phyloP scores from a whole-genome alignment of 2,888 invertebrate species.

The Leucozona laternaria region DNA sequence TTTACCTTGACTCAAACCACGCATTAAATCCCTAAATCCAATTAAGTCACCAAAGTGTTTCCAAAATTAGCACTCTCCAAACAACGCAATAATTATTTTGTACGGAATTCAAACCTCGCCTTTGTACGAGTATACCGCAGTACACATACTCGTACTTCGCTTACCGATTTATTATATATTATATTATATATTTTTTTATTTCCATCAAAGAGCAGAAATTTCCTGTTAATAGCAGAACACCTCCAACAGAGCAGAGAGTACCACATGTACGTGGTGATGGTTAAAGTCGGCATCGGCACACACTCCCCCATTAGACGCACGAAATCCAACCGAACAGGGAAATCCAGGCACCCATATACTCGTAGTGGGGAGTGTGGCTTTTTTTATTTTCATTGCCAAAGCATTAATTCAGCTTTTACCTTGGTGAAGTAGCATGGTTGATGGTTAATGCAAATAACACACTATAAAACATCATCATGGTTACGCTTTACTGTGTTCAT shows the following conservation, averaged over 20 bases:
- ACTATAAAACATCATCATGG: conserved; percentile 27
- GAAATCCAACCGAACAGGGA: neutral
- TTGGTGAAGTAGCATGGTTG: neutral
- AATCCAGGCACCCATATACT: neutral
- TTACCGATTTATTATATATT: neutral
- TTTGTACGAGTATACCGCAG: too few species aligned
- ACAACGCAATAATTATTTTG: conserved; percentile 9
- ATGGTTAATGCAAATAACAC: conserved; percentile 34
- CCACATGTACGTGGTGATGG: conserved; percentile 22
- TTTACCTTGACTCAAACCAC: neutral
- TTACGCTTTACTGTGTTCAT: neutral
- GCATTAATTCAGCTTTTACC: conserved; percentile 32
- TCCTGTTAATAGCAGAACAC: neutral
- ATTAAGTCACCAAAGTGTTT: conserved; percentile 39
- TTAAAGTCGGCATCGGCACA: neutral
- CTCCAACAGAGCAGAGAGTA: neutral
- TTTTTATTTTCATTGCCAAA: conserved; percentile 14
- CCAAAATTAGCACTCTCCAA: conserved; percentile 22
- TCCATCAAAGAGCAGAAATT: neutral
- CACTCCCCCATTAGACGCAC: neutral
- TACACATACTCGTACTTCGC: neutral
- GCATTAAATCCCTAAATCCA: conserved; percentile 26
- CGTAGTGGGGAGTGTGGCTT: neutral
- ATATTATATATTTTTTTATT: neutral
- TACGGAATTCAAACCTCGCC: neutral